phyloP scores from a whole-genome alignment of 2,888 invertebrate genomes.

The Arge pagana region DNA sequence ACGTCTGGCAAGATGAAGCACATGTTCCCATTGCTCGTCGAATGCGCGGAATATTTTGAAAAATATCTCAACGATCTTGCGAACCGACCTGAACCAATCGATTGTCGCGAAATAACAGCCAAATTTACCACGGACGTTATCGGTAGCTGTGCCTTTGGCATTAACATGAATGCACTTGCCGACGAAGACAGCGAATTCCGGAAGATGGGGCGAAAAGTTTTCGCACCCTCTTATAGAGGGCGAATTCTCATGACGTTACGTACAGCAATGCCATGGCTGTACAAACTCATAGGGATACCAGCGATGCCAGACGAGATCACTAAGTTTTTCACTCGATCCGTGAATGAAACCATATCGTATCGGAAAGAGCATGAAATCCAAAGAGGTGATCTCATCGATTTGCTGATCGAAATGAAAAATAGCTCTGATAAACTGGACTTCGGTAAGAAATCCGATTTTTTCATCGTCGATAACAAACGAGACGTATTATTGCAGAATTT shows the following conservation, averaged over 20 bases:
- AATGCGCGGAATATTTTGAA: conserved; percentile 56
- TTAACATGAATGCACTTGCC: conserved; percentile 50
- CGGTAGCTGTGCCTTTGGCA: conserved; percentile 55
- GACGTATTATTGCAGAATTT: too few species aligned
- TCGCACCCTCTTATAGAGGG: conserved; percentile 28
- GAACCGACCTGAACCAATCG: conserved; percentile 30
- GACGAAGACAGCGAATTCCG: conserved; percentile 50
- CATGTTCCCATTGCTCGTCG: conserved; percentile 59
- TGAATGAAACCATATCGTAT: conserved; percentile 49
- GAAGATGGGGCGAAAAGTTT: conserved; percentile 45
- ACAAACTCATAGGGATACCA: conserved; percentile 31
- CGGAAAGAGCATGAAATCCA: conserved; percentile 52
- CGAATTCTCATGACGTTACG: conserved; percentile 19
- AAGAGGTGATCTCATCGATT: conserved; percentile 58
- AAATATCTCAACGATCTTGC: conserved; percentile 50
- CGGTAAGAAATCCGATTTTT: conserved; percentile 22
- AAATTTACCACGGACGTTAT: conserved; percentile 57
- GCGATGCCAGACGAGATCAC: conserved; percentile 35
- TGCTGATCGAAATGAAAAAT: conserved; percentile 49
- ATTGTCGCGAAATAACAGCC: conserved; percentile 46
- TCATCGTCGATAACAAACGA: conserved; percentile 3
- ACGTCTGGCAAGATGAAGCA: conserved; percentile 61
- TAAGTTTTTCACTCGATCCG: conserved; percentile 46
- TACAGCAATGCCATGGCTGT: conserved; percentile 34
- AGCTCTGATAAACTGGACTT: conserved; percentile 27